phyloP scores from a whole-genome alignment of 2,797 vertebrate genomes.

The Galaxias olidus region DNA sequence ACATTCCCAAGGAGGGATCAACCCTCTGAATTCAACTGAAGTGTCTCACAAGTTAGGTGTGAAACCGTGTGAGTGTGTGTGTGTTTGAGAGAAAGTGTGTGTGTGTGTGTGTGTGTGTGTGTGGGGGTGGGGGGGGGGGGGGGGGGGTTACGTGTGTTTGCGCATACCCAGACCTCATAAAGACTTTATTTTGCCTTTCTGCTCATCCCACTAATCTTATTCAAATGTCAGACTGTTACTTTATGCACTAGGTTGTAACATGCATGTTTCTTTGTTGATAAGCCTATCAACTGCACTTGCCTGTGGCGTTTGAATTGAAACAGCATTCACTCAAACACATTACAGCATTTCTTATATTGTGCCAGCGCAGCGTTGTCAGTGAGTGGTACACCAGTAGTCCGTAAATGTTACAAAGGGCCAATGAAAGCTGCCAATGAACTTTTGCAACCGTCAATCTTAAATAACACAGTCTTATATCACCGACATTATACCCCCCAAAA shows the following conservation, averaged over 20 bases:
- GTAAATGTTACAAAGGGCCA: too few relatives aligned
- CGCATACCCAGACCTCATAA: slow-evolving; percentile 23
- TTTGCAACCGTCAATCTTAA: too few relatives aligned
- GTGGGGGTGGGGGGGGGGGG: too few relatives aligned
- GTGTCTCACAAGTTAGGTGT: slow-evolving; percentile 22
- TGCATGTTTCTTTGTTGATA: slow-evolving; percentile 20
- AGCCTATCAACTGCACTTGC: background rate
- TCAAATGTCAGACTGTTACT: slow-evolving; percentile 19
- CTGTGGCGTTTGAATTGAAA: too few relatives aligned
- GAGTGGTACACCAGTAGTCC: too few relatives aligned
- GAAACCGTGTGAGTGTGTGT: background rate
- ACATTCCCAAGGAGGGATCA: slow-evolving; percentile 39
- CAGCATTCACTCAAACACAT: too few relatives aligned
- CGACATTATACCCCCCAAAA: too few relatives aligned
- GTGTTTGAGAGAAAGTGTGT: background rate
- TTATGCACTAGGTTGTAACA: background rate
- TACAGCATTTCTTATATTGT: too few relatives aligned
- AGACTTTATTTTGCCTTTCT: slow-evolving; percentile 10
- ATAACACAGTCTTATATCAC: too few relatives aligned
- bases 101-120: background rate
- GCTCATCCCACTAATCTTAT: slow-evolving; percentile 15
- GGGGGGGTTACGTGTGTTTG: slow-evolving; percentile 12
- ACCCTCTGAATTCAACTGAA: slow-evolving; percentile 31
- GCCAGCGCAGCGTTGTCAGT: too few relatives aligned
- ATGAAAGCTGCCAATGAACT: too few relatives aligned